Conservation (phyloP, 2,797 vertebrate species). For the Lutjanus argentimaculatus region DNA sequence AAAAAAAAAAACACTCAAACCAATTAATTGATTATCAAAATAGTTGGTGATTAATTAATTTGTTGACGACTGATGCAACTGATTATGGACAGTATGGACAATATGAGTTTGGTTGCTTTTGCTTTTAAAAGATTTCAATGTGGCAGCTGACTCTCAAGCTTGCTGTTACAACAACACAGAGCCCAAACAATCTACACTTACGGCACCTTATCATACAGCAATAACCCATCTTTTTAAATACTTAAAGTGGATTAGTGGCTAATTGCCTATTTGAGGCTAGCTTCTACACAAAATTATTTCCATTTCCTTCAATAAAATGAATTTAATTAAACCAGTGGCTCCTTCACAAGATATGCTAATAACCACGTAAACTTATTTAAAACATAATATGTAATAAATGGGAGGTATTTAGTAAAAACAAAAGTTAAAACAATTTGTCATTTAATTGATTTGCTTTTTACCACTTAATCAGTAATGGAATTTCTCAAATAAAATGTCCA, state of each 20-base stretch:
- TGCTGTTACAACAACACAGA: no score
- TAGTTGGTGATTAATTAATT: no score
- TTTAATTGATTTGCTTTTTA: not conserved
- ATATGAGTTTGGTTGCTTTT: no score
- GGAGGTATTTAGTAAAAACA: not conserved
- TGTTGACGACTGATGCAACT: no score
- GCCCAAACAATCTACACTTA: no score
- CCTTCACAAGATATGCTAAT: not conserved
- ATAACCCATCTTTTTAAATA: no score
- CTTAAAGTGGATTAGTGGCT: not conserved
- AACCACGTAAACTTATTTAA: not conserved
- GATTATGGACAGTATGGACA: no score
- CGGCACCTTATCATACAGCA: no score
- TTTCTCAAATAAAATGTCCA: not conserved
- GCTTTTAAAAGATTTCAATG: no score
- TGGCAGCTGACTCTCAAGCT: no score
- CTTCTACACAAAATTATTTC: not conserved
- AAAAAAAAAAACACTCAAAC: no score
- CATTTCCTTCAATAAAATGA: not conserved
- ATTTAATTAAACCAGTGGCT: not conserved
- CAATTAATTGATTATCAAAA: no score
- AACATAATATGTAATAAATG: not conserved
- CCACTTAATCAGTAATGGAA: not conserved
- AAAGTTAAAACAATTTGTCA: not conserved
- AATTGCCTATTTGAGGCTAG: not conserved